Evolutionary conservation across 30 jellyfish, hydroid and myxozoan genomes (phyloP).

Genomic region (Cassiopea andromeda): DNA sequence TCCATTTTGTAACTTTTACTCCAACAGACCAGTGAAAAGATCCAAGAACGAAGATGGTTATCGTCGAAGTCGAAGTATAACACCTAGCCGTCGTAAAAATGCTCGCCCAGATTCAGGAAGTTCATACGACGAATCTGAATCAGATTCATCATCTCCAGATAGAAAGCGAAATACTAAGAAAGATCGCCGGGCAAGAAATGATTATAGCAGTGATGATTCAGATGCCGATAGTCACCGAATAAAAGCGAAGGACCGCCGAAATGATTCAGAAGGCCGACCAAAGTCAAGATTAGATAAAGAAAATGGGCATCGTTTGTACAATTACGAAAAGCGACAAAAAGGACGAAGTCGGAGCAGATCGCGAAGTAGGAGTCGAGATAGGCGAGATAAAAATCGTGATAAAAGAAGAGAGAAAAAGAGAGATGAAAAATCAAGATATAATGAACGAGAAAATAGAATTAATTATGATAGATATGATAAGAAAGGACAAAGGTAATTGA

Average conservation of each 20-base stretch:
- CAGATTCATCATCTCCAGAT: conserved; percentile 83
- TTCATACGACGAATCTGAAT: conserved; percentile 61
- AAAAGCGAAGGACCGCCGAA: conserved; percentile 69
- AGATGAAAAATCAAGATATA: conserved; percentile 46
- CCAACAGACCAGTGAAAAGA: conserved; percentile 29
- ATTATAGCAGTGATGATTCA: conserved; percentile 60
- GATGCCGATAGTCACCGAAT: conserved; percentile 65
- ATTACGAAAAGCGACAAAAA: conserved; percentile 58
- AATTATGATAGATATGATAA: conserved; percentile 62
- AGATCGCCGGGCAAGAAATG: conserved; percentile 25
- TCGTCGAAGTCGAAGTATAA: conserved; percentile 59
- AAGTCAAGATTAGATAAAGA: conserved; percentile 51
- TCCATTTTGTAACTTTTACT: no score
- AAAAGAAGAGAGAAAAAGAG: conserved; percentile 60
- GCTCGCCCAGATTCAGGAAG: conserved; percentile 47
- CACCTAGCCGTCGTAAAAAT: conserved; percentile 63
- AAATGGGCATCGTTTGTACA: conserved; percentile 80
- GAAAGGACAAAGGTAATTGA: conserved; percentile 50
- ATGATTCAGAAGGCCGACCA: conserved; percentile 25
- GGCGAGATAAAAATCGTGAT: conserved; percentile 56
- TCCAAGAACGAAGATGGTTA: conserved; percentile 36
- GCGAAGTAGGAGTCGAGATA: conserved; percentile 70
- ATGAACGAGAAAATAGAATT: conserved; percentile 36
- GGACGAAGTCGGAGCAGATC: conserved; percentile 71
- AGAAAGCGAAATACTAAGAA: conserved; percentile 60